Evolutionary conservation across 2,113 vertebrate genomes (phyloP).

Genomic region (Hemibagrus wyckioides): DNA sequence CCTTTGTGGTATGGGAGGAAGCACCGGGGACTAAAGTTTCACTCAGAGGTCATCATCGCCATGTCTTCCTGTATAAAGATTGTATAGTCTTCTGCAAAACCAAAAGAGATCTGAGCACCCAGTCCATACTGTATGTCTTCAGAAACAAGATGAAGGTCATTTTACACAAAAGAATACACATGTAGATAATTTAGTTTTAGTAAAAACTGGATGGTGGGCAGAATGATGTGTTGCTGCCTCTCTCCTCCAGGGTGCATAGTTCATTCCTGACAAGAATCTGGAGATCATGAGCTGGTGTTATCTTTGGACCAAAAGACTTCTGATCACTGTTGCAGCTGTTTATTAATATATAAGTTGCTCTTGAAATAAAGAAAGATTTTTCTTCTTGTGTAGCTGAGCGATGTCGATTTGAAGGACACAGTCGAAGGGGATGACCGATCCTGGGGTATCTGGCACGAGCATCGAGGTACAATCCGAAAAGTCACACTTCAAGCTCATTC

Average conservation of each 20-base stretch:
- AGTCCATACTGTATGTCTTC: constrained; percentile 85
- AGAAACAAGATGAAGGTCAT: constrained; percentile 97
- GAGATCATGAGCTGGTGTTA: neutral
- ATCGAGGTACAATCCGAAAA: constrained; percentile 87
- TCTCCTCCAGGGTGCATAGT: neutral
- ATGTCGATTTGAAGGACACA: constrained; percentile 87
- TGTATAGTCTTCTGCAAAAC: constrained; percentile 92
- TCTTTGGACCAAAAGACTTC: neutral
- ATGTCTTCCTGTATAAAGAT: constrained; percentile 93
- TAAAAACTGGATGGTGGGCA: neutral
- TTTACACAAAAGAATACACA: neutral
- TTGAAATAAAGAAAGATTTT: neutral
- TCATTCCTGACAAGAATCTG: neutral
- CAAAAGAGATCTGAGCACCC: constrained; percentile 81
- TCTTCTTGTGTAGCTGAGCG: constrained; percentile 77
- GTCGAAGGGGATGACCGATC: constrained; percentile 88
- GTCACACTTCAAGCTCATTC: constrained; percentile 89
- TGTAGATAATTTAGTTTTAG: neutral
- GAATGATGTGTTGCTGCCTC: neutral
- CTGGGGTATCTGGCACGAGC: constrained; percentile 92
- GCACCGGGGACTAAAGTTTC: constrained; percentile 83
- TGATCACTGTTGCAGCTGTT: neutral
- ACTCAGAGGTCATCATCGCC: constrained; percentile 92
- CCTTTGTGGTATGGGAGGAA: constrained; percentile 95
- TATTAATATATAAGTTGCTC: neutral